A percentile compares a stretch with the other conserved stretches of the same genome.
Conservation (phyloP, 2,888 invertebrate species). For the Chaetoderma sp. region DNA sequence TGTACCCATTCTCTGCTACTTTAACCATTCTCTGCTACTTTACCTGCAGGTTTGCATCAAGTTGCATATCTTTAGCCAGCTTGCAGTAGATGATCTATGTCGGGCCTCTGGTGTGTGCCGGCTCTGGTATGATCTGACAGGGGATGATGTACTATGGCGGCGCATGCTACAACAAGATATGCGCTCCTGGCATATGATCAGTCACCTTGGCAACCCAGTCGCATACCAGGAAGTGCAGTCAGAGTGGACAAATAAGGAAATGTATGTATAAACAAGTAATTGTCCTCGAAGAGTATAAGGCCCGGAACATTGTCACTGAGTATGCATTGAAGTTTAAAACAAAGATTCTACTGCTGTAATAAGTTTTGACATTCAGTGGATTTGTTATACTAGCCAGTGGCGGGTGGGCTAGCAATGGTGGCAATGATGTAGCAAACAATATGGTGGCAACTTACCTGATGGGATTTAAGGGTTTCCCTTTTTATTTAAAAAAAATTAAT, state of each 20-base stretch:
- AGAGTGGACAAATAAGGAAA: slow-evolving; percentile 61
- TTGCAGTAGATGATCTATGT: slow-evolving; percentile 55
- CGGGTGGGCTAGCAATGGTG: no score
- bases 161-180: slow-evolving; percentile 48
- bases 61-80: slow-evolving; percentile 53
- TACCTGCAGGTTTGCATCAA: slow-evolving; percentile 47
- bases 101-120: slow-evolving; percentile 50
- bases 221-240: slow-evolving; percentile 57
- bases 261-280: slow-evolving; percentile 49
- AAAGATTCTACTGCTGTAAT: no score
- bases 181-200: slow-evolving; percentile 56
- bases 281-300: no score
- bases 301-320: no score
- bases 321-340: neutral
- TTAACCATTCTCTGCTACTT: no score
- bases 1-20: no score
- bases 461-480: no score
- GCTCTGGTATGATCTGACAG: slow-evolving; percentile 55
- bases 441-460: no score
- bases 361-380: neutral
- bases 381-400: no score
- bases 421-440: no score
- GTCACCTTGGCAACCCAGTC: slow-evolving; percentile 59
- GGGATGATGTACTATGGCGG: slow-evolving; percentile 61
- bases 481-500: no score